A percentile compares a stretch with the other conserved stretches of the same genome.
phyloP scores from a whole-genome alignment of 2,888 invertebrate species.

The Drosophila rubida region DNA sequence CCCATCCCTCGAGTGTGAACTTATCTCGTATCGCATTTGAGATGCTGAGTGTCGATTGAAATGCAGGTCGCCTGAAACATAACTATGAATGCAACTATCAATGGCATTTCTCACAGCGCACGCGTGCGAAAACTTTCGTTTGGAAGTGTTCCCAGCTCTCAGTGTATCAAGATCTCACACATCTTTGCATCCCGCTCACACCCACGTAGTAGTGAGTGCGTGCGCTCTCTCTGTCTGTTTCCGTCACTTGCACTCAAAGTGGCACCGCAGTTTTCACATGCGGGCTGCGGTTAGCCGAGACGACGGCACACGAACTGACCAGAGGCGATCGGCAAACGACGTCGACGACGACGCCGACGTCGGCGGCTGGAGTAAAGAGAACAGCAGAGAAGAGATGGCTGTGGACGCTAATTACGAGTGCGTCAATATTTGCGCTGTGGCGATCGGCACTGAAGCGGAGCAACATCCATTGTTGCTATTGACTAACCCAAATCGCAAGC shows the following conservation, averaged over 20 bases:
- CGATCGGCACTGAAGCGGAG: constrained; percentile 46
- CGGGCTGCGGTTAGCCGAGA: constrained; percentile 68
- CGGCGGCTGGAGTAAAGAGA: background rate
- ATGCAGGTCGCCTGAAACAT: constrained; percentile 33
- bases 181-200: background rate
- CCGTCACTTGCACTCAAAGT: constrained; percentile 19
- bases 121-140: constrained; percentile 35
- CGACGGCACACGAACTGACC: constrained; percentile 53
- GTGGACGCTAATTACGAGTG: constrained; percentile 56
- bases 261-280: constrained; percentile 56
- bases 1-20: background rate
- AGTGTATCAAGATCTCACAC: constrained; percentile 27
- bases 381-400: background rate
- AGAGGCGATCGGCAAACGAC: constrained; percentile 28
- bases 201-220: background rate
- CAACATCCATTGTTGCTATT: constrained; percentile 55
- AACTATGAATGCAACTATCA: constrained; percentile 14
- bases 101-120: constrained; percentile 32
- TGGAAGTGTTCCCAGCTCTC: constrained; percentile 9
- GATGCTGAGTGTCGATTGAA: constrained; percentile 15
- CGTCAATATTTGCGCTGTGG: constrained; percentile 59
- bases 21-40: constrained; percentile 8
- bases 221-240: constrained; percentile 2
- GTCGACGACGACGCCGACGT: constrained; percentile 8
- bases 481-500: constrained; percentile 61